Evolutionary conservation across 2,797 vertebrate genomes (phyloP).

Genomic region (Natrix natrix): DNA sequence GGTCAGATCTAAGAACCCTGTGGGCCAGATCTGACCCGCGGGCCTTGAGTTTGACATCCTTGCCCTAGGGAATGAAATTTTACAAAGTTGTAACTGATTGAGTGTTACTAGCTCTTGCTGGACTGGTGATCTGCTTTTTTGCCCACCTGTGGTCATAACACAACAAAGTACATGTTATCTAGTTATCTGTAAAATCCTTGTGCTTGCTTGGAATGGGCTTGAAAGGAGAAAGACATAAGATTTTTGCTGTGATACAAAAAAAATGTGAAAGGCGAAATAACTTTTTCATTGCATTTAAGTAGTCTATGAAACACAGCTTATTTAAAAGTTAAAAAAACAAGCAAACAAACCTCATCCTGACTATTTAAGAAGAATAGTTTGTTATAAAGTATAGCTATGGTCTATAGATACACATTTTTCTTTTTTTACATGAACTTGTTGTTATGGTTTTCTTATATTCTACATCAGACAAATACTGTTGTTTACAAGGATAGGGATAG

Average conservation of each 20-base stretch:
- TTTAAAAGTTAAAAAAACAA: neutral
- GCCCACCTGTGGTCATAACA: neutral
- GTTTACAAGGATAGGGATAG: neutral
- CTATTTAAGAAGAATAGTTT: neutral
- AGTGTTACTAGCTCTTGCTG: neutral
- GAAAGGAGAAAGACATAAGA: neutral
- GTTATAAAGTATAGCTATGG: neutral
- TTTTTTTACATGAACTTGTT: neutral
- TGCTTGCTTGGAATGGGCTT: neutral
- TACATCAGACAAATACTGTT: neutral
- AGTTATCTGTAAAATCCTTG: neutral
- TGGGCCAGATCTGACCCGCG: too few species aligned
- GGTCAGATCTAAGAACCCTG: too few species aligned
- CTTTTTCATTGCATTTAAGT: neutral
- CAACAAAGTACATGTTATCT: neutral
- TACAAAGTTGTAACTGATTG: neutral
- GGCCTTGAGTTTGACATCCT: too few species aligned
- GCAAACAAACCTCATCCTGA: neutral
- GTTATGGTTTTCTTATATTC: neutral
- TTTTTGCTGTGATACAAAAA: neutral
- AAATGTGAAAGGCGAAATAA: neutral
- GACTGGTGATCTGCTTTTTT: neutral
- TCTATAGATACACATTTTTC: neutral
- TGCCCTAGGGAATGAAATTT: neutral
- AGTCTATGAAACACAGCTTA: neutral